Percentiles rank a stretch among this genome's conserved stretches.
These are phyloP conservation scores for Chelmon rostratus DNA, from an alignment of 2,797 vertebrate genomes.

Conservation along the genomic window DNA sequence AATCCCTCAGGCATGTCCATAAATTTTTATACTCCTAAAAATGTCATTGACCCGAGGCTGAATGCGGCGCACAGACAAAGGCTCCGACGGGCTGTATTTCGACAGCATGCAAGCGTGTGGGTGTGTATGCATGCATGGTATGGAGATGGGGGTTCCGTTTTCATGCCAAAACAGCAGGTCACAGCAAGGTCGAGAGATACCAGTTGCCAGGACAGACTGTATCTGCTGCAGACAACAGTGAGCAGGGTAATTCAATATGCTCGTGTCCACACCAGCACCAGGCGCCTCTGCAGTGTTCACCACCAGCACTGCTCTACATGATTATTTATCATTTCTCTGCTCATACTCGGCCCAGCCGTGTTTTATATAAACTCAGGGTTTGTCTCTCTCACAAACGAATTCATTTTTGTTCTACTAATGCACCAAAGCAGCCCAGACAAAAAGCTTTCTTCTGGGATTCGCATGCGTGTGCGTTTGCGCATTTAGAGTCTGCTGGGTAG, in stretches of 20 bases:
- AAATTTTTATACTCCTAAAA: conserved; percentile 52
- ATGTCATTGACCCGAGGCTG: conserved; percentile 37
- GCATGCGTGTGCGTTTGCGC: conserved; percentile 27
- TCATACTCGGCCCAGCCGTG: conserved; percentile 20
- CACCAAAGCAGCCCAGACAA: conserved; percentile 18
- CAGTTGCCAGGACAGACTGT: conserved; percentile 47
- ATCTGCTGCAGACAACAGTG: conserved; percentile 56
- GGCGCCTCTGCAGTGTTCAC: conserved; percentile 29
- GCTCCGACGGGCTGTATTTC: conserved; percentile 46
- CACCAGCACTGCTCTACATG: conserved; percentile 32
- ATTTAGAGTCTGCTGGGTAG: conserved; percentile 43
- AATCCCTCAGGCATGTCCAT: conserved; percentile 38
- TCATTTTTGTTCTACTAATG: conserved; percentile 9
- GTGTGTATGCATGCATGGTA: conserved; percentile 32
- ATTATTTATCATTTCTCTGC: conserved; percentile 57
- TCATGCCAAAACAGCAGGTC: conserved; percentile 69
- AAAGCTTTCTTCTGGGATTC: conserved; percentile 15
- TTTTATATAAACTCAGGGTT: conserved; percentile 18
- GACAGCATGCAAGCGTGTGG: conserved; percentile 26
- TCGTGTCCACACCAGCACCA: conserved; percentile 31
- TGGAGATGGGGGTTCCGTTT: conserved; percentile 42
- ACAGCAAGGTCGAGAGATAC: conserved; percentile 71
- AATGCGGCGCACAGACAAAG: conserved; percentile 40
- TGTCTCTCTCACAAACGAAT: conserved; percentile 17
- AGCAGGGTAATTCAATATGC: conserved; percentile 57